Conservation (phyloP, 1,140 invertebrate genomes). For the Heliothis virescens region DNA sequence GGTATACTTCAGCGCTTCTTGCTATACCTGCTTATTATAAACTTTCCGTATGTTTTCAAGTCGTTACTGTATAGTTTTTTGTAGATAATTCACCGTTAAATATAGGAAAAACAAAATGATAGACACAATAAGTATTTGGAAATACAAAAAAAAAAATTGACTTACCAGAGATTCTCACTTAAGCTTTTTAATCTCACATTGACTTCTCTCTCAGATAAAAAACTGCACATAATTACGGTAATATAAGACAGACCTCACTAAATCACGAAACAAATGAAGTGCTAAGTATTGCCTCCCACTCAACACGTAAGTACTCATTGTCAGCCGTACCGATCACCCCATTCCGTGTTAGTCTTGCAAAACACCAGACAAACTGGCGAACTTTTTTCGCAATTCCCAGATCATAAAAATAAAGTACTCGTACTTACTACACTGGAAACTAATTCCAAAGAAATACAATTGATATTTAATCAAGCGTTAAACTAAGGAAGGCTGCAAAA, state of each 20-base stretch:
- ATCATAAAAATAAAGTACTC: constrained; percentile 26
- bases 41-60: not conserved
- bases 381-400: constrained; percentile 27
- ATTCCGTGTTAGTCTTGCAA: not conserved
- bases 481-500: constrained; percentile 14
- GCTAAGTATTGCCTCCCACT: not conserved
- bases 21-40: constrained; percentile 2
- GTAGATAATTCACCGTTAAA: not conserved
- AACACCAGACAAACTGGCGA: constrained; percentile 6
- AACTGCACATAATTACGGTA: no score
- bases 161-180: no score
- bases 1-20: constrained; percentile 25
- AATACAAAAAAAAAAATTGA: no score
- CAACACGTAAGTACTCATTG: not conserved
- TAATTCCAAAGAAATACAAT: constrained; percentile 32
- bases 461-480: constrained; percentile 35
- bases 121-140: no score
- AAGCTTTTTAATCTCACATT: no score
- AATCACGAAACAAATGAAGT: constrained; percentile 20
- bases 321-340: not conserved
- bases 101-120: not conserved
- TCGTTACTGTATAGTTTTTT: not conserved
- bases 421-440: constrained; percentile 18
- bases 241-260: not conserved
- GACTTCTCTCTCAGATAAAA: no score